Base-by-base conservation (phyloP, 2,113 vertebrate species). In the Pygoscelis adeliae region DNA sequence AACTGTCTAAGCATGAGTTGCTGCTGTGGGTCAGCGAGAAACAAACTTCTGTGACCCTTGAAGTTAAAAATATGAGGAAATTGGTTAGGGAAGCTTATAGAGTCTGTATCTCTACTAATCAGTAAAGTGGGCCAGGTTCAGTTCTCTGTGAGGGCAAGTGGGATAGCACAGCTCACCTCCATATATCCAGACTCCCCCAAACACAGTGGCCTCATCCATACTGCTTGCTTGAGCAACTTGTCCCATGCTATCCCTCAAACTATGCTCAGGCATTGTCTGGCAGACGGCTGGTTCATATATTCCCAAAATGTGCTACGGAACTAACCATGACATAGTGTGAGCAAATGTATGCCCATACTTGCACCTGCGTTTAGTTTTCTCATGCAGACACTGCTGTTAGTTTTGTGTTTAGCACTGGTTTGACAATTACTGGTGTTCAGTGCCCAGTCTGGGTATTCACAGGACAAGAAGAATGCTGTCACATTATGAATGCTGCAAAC, bases 1-100 rank as follows among this genome's bases (percentile, higher is more conserved):
- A 91, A 95, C 34, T 90, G 78, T 91, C 94, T 96, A 74, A 93
- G 93, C 74, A 87, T 85, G 90, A 87, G 49, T 32, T 93, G 44
- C 49, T 30, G 15, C 30, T 44, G 34, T 53, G 23, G 80, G 40
- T 87, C 70, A 90, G 30, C 0, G 1, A 87, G 84, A 89, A 76
- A 30, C 77, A 87, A 94, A 95, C 62, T 88, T 87, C 50, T 69
- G 40, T 97, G 56, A 85, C 25, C 36, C 49, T 72, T 90, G 13
- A 83, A 85, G 21, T 85, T 95, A 76, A 83, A 96, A 94, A 83
- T 83, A 90, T n/a, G 85, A 83, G 87, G 82, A 94, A 90, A 73
- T 62, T 21, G 2, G 14, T 67, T 74, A 72, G 40, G 88, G 20
- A 87, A 83, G 25, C 34, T 65, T 56, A 52, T 56, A 63, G 36